phyloP scores from a whole-genome alignment of 2,888 invertebrate genomes.

The Encarsia formosa region DNA sequence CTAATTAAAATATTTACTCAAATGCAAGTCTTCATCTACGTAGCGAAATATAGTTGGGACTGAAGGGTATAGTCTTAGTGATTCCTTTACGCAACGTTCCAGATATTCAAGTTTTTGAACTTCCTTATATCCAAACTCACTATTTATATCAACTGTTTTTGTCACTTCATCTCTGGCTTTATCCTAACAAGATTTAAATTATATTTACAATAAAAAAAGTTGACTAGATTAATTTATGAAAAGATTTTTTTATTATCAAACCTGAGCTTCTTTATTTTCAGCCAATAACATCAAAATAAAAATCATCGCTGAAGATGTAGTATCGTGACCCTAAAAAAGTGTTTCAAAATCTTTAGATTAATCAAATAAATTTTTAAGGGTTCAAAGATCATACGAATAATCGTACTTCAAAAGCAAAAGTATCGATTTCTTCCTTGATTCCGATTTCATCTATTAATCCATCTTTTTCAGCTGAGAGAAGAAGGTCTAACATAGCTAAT shows the following conservation, averaged over 20 bases:
- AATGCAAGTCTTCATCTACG: conserved; percentile 1
- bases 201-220: too few species aligned
- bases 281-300: conserved; percentile 51
- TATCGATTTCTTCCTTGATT: conserved; percentile 45
- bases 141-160: conserved; percentile 52
- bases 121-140: conserved; percentile 55
- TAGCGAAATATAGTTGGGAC: conserved; percentile 43
- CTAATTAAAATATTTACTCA: conserved; percentile 5
- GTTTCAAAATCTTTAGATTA: not conserved
- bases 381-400: not conserved
- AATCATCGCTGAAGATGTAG: conserved; percentile 56
- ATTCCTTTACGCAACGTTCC: conserved; percentile 68
- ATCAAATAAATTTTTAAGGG: not conserved
- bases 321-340: conserved; percentile 56
- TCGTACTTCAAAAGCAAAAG: conserved; percentile 39
- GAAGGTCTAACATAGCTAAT: conserved; percentile 42
- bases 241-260: not conserved
- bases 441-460: conserved; percentile 37
- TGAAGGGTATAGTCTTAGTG: conserved; percentile 63
- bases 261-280: conserved; percentile 14
- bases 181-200: conserved; percentile 25
- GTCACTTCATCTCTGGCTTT: conserved; percentile 36
- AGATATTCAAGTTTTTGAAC: conserved; percentile 63
- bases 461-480: conserved; percentile 35
- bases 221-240: not conserved